Conservation (phyloP, 2,113 vertebrate species). For the Plecotus auritus region DNA sequence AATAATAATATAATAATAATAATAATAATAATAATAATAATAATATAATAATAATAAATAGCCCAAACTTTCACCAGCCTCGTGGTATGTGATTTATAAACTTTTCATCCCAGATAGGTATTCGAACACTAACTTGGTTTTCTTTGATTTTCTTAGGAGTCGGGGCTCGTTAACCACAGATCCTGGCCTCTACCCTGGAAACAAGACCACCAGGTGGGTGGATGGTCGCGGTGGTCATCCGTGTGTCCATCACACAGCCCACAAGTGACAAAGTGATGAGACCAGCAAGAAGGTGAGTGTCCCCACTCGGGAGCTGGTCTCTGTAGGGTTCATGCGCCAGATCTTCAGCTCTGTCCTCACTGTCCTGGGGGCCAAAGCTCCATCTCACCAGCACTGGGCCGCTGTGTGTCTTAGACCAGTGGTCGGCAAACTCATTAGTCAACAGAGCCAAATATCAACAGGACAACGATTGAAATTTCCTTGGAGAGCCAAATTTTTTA, state of each 20-base stretch:
- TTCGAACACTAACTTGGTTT: neutral
- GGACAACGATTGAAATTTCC: no score
- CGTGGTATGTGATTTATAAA: accelerated
- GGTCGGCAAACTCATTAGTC: no score
- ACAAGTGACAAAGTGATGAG: neutral
- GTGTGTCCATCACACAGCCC: accelerated
- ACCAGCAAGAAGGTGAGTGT: neutral
- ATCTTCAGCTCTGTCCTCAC: neutral
- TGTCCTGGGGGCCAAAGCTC: neutral
- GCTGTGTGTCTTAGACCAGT: neutral
- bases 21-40: neutral
- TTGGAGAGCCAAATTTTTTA: no score
- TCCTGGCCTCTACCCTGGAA: neutral
- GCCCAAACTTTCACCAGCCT: neutral
- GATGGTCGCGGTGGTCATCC: no score
- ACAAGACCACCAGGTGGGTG: neutral
- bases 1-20: neutral
- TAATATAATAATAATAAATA: neutral
- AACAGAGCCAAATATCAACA: no score
- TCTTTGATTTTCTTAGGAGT: neutral
- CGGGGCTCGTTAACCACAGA: neutral
- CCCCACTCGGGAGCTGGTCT: neutral
- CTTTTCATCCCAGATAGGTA: neutral
- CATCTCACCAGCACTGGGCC: neutral
- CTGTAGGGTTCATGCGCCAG: neutral